Conservation (phyloP, 1,140 invertebrate genomes). For the Stegodyphus mimosarum region DNA sequence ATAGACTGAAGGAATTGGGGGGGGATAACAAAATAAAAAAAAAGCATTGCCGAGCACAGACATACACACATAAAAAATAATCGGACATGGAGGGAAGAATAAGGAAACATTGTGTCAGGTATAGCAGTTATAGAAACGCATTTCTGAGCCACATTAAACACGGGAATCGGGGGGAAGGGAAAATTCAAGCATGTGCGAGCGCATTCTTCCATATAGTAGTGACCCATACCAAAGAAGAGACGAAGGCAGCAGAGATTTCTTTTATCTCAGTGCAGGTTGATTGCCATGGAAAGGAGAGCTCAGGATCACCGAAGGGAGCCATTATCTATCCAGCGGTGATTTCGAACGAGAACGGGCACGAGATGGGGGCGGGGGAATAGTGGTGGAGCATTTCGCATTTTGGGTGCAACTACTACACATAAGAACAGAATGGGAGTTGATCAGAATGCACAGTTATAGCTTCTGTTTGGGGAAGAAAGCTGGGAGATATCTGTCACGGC, state of each 20-base stretch:
- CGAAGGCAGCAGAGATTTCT: conserved; percentile 34
- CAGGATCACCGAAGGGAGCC: conserved; percentile 49
- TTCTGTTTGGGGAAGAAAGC: background rate
- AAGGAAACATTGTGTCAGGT: conserved; percentile 59
- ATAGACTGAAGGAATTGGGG: conserved; percentile 28
- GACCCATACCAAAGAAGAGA: no score
- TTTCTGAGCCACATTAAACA: conserved; percentile 46
- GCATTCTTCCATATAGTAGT: no score
- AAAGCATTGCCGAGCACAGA: background rate
- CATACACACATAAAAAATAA: background rate
- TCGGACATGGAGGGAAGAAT: background rate
- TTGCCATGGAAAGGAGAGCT: conserved; percentile 9
- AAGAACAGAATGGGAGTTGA: conserved; percentile 43
- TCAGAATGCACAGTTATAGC: conserved; percentile 61
- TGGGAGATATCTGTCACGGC: conserved; percentile 52
- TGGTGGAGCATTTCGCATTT: conserved; percentile 13
- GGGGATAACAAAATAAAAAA: conserved; percentile 21
- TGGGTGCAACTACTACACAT: background rate
- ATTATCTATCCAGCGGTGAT: conserved; percentile 56
- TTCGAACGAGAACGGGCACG: background rate
- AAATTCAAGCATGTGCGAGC: conserved; percentile 1
- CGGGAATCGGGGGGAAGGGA: background rate
- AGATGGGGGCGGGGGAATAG: background rate
- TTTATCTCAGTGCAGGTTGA: conserved; percentile 53
- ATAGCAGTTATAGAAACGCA: conserved; percentile 51